phyloP scores from a whole-genome alignment of 1,140 invertebrate species.

The Sminthurinus signatus region DNA sequence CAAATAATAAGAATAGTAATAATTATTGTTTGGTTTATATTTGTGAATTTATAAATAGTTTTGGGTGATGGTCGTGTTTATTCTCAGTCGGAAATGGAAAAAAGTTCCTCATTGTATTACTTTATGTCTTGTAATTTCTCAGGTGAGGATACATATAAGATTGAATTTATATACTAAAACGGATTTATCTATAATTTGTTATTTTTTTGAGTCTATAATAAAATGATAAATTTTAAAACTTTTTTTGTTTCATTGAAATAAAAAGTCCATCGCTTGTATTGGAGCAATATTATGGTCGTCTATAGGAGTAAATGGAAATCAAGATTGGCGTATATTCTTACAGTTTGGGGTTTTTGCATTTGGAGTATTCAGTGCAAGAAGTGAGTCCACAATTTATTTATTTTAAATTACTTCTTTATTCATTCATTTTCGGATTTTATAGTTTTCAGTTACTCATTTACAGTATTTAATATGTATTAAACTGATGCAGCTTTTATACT shows the following conservation, averaged over 20 bases:
- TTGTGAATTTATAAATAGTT: slow-evolving; percentile 46
- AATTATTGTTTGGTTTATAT: no score
- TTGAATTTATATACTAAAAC: not conserved
- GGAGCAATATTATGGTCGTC: slow-evolving; percentile 63
- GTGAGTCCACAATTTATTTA: no score
- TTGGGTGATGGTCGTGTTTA: slow-evolving; percentile 71
- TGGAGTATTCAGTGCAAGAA: slow-evolving; percentile 67
- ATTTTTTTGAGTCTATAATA: not conserved
- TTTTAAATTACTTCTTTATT: no score
- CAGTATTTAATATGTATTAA: no score
- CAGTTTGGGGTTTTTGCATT: slow-evolving; percentile 66
- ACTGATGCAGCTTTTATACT: no score
- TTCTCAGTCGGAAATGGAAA: slow-evolving; percentile 66
- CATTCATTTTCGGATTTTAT: no score
- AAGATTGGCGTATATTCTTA: slow-evolving; percentile 54
- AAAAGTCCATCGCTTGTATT: slow-evolving; percentile 54
- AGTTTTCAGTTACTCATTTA: no score
- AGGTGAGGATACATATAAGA: slow-evolving; percentile 52
- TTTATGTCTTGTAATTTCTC: slow-evolving; percentile 66
- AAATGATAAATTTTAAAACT: slow-evolving; percentile 8
- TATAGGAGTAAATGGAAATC: slow-evolving; percentile 46
- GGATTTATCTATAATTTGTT: not conserved
- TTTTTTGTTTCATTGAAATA: slow-evolving; percentile 40
- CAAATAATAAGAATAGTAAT: no score
- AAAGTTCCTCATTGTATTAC: slow-evolving; percentile 77